A percentile compares a stretch with the other conserved stretches of the same genome.
Evolutionary conservation across 2,797 vertebrate species (phyloP).

Genomic region (Salarias fasciatus): DNA sequence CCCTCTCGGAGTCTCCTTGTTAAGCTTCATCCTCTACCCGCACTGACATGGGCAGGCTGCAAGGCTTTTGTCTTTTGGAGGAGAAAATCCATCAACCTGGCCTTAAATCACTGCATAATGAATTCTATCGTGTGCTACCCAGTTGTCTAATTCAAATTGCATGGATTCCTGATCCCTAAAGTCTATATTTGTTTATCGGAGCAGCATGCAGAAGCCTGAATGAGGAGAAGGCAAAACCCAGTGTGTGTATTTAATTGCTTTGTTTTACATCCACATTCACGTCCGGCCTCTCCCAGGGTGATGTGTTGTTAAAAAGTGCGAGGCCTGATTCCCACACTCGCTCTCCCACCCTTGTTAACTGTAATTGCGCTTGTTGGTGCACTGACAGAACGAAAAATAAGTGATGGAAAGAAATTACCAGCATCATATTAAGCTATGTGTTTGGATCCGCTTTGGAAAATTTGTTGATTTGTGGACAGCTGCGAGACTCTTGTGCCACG

Average conservation of each 20-base stretch:
- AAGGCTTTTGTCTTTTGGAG: constrained; percentile 61
- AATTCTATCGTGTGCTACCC: constrained; percentile 57
- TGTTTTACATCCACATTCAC: constrained; percentile 83
- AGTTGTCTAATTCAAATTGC: constrained; percentile 79
- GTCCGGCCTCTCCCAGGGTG: constrained; percentile 76
- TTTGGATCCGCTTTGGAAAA: constrained; percentile 84
- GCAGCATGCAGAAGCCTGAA: constrained; percentile 58
- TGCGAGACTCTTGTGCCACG: constrained; percentile 77
- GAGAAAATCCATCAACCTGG: constrained; percentile 69
- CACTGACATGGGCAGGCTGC: constrained; percentile 57
- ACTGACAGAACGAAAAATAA: constrained; percentile 65
- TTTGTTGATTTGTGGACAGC: constrained; percentile 70
- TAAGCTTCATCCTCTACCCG: constrained; percentile 48
- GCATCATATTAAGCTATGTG: constrained; percentile 61
- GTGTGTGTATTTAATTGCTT: constrained; percentile 82
- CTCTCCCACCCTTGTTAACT: constrained; percentile 77
- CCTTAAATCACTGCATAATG: constrained; percentile 75
- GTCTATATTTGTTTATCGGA: constrained; percentile 80
- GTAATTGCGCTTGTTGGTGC: constrained; percentile 83
- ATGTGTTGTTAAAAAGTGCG: constrained; percentile 79
- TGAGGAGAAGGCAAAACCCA: constrained; percentile 62
- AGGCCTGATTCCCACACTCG: constrained; percentile 68
- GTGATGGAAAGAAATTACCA: constrained; percentile 59
- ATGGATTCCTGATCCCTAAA: constrained; percentile 70
- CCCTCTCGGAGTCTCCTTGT: constrained; percentile 51